Base-by-base conservation (phyloP, 1,140 invertebrate species). In the Chrysomallon squamiferum region DNA sequence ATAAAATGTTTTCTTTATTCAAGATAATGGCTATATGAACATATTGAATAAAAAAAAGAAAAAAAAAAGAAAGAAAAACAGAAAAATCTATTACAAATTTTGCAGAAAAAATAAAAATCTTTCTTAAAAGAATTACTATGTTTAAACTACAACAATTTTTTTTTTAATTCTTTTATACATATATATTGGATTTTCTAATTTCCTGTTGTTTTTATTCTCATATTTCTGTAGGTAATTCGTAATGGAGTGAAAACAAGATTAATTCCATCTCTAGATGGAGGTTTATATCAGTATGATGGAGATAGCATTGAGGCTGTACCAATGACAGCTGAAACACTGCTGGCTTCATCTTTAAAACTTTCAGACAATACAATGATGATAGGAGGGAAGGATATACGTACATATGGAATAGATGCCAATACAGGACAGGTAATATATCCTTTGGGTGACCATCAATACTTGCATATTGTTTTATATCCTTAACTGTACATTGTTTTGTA, bases 231-330 rank as follows among this genome's bases (percentile, higher is more conserved):
- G 93, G 85, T 97, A 18, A 93, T 90, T 52, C 92, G 92, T 66
- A 91, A 93, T 87, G 95, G 94, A 1, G 90, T 95, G 80, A 92
- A 89, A 87, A 90, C 95, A 38, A 89, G 92, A 69, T 88, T 97
- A 73, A 95, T 98, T 78, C 96, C 95, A 35, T 96, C 95, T 0
- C 84, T 98, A 9, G 92, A 91, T 82, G 96, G 96, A 11, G 90
- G 91, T 20, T 87, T 98, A 7, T 98, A 95, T 84, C 93, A 92
- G 82, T 93, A 95, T 84, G 93, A 96, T 87, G 95, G 94, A 0
- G 90, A 93, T 57, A 91, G 89, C 74, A 90, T 98, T 59, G 93
- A 97, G 86, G 89, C 92, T 0, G 86, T 97, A 59, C 94, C 94
- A 22, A 89, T 97, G 65, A 91, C 91, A 56, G 91, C 93, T 0